These are phyloP conservation scores for Melanotaenia trifasciata DNA, from an alignment of 2,797 vertebrate genomes.

Conservation along the genomic window DNA sequence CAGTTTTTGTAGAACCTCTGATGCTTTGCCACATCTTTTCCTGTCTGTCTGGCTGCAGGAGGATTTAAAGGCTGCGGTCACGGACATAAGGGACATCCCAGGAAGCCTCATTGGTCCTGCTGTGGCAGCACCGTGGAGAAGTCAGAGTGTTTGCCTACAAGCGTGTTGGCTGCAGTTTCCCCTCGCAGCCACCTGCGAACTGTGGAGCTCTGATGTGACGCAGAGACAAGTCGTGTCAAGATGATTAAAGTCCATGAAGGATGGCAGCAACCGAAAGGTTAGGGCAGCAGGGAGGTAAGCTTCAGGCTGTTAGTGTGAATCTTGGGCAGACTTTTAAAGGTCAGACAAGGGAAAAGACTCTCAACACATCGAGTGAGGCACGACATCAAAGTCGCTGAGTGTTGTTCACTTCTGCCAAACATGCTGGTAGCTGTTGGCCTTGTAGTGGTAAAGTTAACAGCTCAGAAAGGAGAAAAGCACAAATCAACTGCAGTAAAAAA, in stretches of 20 bases:
- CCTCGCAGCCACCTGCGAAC: constrained; percentile 84
- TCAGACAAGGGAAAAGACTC: neutral
- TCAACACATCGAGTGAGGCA: neutral
- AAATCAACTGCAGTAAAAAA: no score
- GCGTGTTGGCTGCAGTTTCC: constrained; percentile 46
- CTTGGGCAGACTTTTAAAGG: neutral
- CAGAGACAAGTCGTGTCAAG: neutral
- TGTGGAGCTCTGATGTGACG: constrained; percentile 85
- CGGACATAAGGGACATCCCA: constrained; percentile 92
- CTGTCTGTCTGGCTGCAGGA: constrained; percentile 78
- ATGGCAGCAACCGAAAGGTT: constrained; percentile 6
- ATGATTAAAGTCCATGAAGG: constrained; percentile 5
- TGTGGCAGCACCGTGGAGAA: constrained; percentile 88
- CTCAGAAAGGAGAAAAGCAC: neutral
- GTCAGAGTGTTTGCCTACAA: constrained; percentile 85
- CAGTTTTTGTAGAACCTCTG: neutral
- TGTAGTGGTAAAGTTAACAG: neutral
- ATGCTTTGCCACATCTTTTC: neutral
- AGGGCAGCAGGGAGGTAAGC: neutral
- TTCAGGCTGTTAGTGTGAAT: constrained; percentile 2
- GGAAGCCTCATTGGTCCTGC: constrained; percentile 93
- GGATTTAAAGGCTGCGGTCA: constrained; percentile 96
- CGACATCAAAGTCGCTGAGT: constrained; percentile 7
- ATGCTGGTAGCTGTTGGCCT: neutral
- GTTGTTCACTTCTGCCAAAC: neutral